Base-by-base conservation (phyloP, 2,888 invertebrate genomes). In the Seira sanloemensis region DNA sequence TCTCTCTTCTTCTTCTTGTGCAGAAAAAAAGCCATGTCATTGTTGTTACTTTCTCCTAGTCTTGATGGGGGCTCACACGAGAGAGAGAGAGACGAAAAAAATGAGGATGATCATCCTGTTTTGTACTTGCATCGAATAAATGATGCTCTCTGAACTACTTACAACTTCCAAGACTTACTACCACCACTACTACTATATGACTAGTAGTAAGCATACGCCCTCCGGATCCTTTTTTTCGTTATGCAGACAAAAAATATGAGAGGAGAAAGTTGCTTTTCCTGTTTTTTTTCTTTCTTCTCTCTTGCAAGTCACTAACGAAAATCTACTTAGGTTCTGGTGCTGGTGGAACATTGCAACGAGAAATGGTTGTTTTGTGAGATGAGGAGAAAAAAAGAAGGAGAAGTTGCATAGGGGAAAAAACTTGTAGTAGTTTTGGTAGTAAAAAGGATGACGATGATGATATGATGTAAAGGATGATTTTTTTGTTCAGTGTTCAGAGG, bases 221-320 rank as follows among this genome's bases (percentile, higher is more conserved):
- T 7, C 58, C 58, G 16, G 18, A 58, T 58, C n/a, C 37, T 37
- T 37, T 12, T n/a, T n/a, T n/a, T n/a, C 12, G 4, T 37, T 58
- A 58, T 58, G 58, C 58, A 58, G n/a, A 58, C 12, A 58, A 58
- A 58, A 58, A 58, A 58, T 58, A 4, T n/a, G n/a, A 4, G 58
- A 9, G 37, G 46, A 67, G 21, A 37, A 73, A 76, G 76, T 67
- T 76, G 18, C 76, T 76, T 50, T 76, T 67, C 50, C 67, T 76
- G 67, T 67, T 67, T 67, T 66, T 26, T 21, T 75, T 21, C 46
- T 23, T 62, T 76, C 37, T 62, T 62, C 21, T 24, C 54, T 26
- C 19, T 21, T 58, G 58, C 16, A 58, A 58, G n/a, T n/a, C n/a
- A n/a, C n/a, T n/a, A n/a, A n/a, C n/a, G n/a, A n/a, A n/a, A n/a